Percentiles rank a stretch among this genome's conserved stretches.
These are phyloP conservation scores for Drosophila prostipennis DNA, from an alignment of 2,888 invertebrate species.

Conservation along the genomic window DNA sequence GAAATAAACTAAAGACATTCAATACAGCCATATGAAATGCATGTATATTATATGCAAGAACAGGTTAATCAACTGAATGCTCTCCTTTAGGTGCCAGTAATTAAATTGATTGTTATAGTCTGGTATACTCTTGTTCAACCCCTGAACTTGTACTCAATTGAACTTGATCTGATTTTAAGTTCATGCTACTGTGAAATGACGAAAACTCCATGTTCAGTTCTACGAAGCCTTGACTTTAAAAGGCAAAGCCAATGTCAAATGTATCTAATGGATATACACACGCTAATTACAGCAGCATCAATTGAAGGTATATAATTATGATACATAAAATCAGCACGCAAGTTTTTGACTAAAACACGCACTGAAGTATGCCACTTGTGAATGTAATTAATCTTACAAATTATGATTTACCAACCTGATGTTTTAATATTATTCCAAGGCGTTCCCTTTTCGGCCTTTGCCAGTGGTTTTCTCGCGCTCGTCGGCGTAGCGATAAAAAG, in stretches of 20 bases:
- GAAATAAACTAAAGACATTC: too few relatives aligned
- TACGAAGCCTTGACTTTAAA: constrained; percentile 29
- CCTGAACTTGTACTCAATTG: constrained; percentile 4
- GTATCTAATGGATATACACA: constrained; percentile 38
- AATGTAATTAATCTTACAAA: constrained; percentile 11
- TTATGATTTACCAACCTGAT: constrained; percentile 52
- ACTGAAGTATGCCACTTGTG: constrained; percentile 4
- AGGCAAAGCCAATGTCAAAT: constrained; percentile 50
- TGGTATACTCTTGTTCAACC: background rate
- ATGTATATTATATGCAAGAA: background rate
- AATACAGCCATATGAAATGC: too few relatives aligned
- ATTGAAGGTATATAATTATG: constrained; percentile 7
- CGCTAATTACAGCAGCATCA: constrained; percentile 30
- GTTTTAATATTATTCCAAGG: constrained; percentile 50
- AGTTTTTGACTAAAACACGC: constrained; percentile 13
- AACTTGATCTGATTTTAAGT: constrained; percentile 8
- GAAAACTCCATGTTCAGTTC: background rate
- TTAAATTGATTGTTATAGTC: background rate
- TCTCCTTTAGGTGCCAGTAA: background rate
- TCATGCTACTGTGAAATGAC: background rate
- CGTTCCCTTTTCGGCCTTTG: constrained; percentile 40
- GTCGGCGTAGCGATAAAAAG: constrained; percentile 46
- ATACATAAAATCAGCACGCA: background rate
- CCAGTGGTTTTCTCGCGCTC: constrained; percentile 34
- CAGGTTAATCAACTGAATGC: background rate